A percentile compares a stretch with the other conserved stretches of the same genome.
Evolutionary conservation across 2,888 invertebrate species (phyloP).

Genomic region (Autographa gamma): DNA sequence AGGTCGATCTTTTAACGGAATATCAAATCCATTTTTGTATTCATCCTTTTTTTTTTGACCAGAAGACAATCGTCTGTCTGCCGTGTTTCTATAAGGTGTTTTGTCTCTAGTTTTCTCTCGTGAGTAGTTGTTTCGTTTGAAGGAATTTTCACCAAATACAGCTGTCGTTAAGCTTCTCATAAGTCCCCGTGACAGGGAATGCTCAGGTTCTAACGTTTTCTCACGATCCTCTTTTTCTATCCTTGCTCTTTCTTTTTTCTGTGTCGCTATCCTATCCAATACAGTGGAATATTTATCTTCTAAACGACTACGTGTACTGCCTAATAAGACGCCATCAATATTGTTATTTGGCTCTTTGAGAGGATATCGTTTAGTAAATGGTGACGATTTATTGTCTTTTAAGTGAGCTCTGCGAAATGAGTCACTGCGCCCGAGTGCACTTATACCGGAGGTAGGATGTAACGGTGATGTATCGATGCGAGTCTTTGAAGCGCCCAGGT

Average conservation of each 20-base stretch:
- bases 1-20: conserved; percentile 71
- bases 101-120: conserved; percentile 90
- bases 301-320: conserved; percentile 91
- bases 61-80: conserved; percentile 81
- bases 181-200: conserved; percentile 82
- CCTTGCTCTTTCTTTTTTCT: conserved; percentile 87
- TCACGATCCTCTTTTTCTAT: conserved; percentile 90
- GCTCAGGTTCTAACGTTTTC: conserved; percentile 91
- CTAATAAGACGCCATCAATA: conserved; percentile 81
- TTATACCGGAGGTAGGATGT: conserved; percentile 77
- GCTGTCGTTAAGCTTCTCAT: conserved; percentile 93
- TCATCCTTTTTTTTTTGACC: conserved; percentile 78
- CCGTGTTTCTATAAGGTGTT: conserved; percentile 89
- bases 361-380: conserved; percentile 82
- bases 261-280: conserved; percentile 91
- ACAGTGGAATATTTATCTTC: conserved; percentile 95
- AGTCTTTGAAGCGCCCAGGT: conserved; percentile 78
- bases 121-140: conserved; percentile 86
- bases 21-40: conserved; percentile 80
- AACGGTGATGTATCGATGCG: conserved; percentile 82
- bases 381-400: conserved; percentile 84
- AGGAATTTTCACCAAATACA: conserved; percentile 91
- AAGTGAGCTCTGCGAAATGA: conserved; percentile 84
- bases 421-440: conserved; percentile 82
- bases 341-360: conserved; percentile 86